Base-by-base conservation (phyloP, 2,797 vertebrate species). In the Microhierax caerulescens region DNA sequence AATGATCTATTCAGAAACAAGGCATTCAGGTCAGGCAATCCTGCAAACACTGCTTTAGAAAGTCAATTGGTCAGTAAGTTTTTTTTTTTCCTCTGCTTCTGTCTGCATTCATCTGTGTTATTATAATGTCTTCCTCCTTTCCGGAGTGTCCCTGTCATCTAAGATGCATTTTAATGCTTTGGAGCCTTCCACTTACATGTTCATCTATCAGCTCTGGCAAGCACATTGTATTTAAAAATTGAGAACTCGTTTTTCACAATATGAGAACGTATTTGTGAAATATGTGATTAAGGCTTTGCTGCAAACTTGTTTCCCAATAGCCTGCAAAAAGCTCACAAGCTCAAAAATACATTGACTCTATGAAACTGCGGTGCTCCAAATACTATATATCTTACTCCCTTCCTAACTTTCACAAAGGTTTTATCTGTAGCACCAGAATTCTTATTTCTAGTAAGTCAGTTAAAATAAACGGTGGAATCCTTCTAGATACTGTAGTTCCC, bases 181-280 rank as follows among this genome's bases (percentile, higher is more conserved):
- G 84, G 81, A 95, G 84, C 68, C 82, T 88, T 96, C 91, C 45
- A 88, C 45, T 85, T 94, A 53, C 25, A 34, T 43, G 91, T 70
- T 89, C 91, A 92, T 96, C 90, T 56, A 54, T 85, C 90, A 93
- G 72, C 89, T 77, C 41, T 85, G 81, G 63, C 94, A 95, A 91
- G 56, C 59, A 87, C 36, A 70, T n/a, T 74, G 64, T 68, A 82
- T 90, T 91, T 95, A 97, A 96, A 91, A 96, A 85, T 25, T n/a
- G 75, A 90, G 75, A 93, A 53, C 56, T 94, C 39, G 78, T 77
- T 91, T 91, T 41, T 41, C 39, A 41, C 39, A 41, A 41, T 41
- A 41, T 16, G 39, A 41, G 39, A 41, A 41, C 39, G 39, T 41
- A 41, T 41, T 41, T 84, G 48, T 74, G 93, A 91, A 95, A 80